phyloP scores from a whole-genome alignment of 1,140 invertebrate genomes.

The Drosophila equinoxialis region DNA sequence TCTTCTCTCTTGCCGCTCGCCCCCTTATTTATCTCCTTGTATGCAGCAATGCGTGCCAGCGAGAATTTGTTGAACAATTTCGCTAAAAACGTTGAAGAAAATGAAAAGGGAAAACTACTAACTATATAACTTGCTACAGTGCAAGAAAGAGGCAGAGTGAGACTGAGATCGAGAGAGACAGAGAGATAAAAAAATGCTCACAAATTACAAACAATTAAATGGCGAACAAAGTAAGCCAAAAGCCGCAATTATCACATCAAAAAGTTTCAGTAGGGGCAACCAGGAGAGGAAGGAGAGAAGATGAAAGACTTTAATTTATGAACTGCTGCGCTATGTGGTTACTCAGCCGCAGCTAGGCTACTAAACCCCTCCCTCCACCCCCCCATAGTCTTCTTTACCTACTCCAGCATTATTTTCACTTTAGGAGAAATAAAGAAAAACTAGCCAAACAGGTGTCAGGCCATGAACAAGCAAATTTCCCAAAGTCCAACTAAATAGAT shows the following conservation, averaged over 20 bases:
- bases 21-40: constrained; percentile 24
- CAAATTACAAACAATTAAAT: constrained; percentile 82
- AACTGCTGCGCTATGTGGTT: constrained; percentile 49
- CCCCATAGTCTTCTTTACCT: not conserved
- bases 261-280: constrained; percentile 15
- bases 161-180: constrained; percentile 13
- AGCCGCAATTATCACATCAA: constrained; percentile 80
- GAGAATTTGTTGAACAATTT: constrained; percentile 81
- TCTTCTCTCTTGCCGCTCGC: not conserved
- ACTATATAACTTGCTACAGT: constrained; percentile 22
- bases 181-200: constrained; percentile 35
- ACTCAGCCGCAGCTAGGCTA: constrained; percentile 15
- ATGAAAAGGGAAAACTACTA: constrained; percentile 73
- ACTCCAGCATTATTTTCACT: constrained; percentile 52
- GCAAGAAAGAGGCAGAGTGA: constrained; percentile 22
- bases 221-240: constrained; percentile 80
- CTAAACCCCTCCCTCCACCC: not conserved
- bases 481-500: constrained; percentile 3
- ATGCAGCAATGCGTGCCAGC: constrained; percentile 77
- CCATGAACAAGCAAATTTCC: constrained; percentile 40
- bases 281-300: constrained; percentile 1
- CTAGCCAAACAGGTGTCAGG: constrained; percentile 64
- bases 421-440: constrained; percentile 20
- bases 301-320: constrained; percentile 73
- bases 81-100: constrained; percentile 60